A percentile compares a stretch with the other conserved stretches of the same genome.
phyloP scores from a whole-genome alignment of 2,797 vertebrate genomes.

The Allobates femoralis region DNA sequence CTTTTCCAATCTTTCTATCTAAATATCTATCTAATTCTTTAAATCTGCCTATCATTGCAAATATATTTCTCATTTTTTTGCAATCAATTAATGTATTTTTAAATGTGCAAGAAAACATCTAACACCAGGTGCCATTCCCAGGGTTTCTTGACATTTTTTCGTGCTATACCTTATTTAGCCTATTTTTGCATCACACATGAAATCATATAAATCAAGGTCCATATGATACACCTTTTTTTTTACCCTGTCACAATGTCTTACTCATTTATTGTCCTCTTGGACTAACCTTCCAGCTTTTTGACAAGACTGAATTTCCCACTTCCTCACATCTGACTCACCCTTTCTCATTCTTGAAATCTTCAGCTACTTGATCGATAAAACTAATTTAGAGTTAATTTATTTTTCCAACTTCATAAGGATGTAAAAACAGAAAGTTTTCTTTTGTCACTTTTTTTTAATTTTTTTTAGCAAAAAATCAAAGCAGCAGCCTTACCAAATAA shows the following conservation, averaged over 20 bases:
- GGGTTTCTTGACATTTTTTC: background rate
- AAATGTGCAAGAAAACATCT: background rate
- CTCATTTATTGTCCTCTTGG: background rate
- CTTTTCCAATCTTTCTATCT: too few relatives aligned
- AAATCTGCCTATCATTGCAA: too few relatives aligned
- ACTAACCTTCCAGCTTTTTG: background rate
- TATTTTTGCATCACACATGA: background rate
- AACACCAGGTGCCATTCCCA: background rate
- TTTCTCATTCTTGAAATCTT: background rate
- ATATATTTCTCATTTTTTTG: background rate
- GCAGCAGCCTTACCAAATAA: background rate
- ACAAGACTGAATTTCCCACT: background rate
- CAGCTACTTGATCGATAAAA: background rate
- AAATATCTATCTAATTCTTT: too few relatives aligned
- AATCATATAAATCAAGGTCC: background rate
- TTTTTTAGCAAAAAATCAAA: background rate
- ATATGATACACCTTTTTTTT: background rate
- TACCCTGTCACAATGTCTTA: background rate
- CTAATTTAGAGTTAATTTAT: slow-evolving; percentile 7
- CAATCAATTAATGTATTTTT: background rate
- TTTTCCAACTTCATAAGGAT: slow-evolving; percentile 6
- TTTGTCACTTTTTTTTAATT: background rate
- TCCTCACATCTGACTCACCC: slow-evolving; percentile 5
- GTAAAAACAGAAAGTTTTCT: slow-evolving; percentile 11
- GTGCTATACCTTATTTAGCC: background rate